Evolutionary conservation across 1,140 invertebrate genomes (phyloP), one percentile per base, ranked within the genome.

Genomic region (Drosophila setifemur): DNA sequence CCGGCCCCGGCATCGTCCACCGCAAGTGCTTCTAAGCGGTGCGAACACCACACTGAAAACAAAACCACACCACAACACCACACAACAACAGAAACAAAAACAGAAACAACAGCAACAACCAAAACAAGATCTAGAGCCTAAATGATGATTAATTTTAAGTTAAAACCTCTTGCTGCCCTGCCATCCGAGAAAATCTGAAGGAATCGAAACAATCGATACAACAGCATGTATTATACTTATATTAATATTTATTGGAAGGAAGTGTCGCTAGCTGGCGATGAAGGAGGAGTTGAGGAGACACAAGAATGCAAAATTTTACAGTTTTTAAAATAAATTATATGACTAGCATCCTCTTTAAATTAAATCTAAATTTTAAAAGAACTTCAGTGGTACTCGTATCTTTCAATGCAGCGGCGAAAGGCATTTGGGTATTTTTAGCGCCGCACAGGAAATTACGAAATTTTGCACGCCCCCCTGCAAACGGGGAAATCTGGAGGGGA

Each of bases 1-100:
- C 96, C 86, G 97, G 97, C 74, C 97, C 97, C 73, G 95, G 95
- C 90, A 97, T 98, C 91, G 97, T 98, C 72, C 96, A 98, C 94
- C 95, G 97, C 93, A 98, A 98, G 92, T 98, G 97, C 93, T 98
- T 98, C 94, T 98, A 97, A 96, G 79, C 76, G 40, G 37, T 6
- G 2, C 18, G 16, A 14, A 21, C 39, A 55, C 11, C 11, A 31
- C 42, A 43, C 54, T 47, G 55, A 50, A 64, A 43, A 55, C 33
- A 42, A 42, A 35, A 61, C 50, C 49, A 54, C 50, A 48, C 7
- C 33, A 73, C 52, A 52, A 73, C 52, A 52, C 25, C 14, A 43
- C 57, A 71, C 43, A 31, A 26, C 23, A 45, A 64, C 44, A 78
- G 47, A 40, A 43, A 79, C 63, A 81, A 40, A 37, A 52, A 66